Evolutionary conservation across 2,888 invertebrate species (phyloP), one percentile per base, ranked within the genome.

Genomic region (Andrena praecox): DNA sequence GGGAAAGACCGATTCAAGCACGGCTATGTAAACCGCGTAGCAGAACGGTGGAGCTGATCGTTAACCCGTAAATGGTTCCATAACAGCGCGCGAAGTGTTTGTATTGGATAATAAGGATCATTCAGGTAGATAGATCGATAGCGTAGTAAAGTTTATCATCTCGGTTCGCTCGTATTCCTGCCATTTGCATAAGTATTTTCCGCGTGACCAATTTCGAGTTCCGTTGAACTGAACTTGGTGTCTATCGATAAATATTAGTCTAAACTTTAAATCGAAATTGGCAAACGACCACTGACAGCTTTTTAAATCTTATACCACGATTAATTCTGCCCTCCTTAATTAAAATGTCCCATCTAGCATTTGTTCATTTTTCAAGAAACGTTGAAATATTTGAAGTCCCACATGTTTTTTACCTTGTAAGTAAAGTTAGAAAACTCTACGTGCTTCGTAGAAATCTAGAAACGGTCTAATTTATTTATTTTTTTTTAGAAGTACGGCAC

Each of bases 1-100:
- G 78, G 89, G 85, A 91, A 91, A 89, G 86, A 87, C 79, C 85
- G 80, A 87, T 77, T 79, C 78, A 77, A 84, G 85, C 71, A 64
- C 77, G 52, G 76, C 80, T 80, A 66, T 54, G 82, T 82, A 84
- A 83, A 79, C 64, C 35, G 67, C 64, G 73, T 50, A 50, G 29
- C 60, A 59, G 64, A 79, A 29, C 70, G 54, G 76, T 66, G 66
- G 29, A 50, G 52, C 63, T 82, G 77, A 75, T 84, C 86, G 84
- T 86, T 84, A 86, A 75, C 82, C 85, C 84, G 82, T 78, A 85
- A 86, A 87, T 83, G 82, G 78, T 80, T 87, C 78, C 63, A 86
- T 82, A 79, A 86, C 85, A 70, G 68, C 74, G 75, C 29, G 76
- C 68, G 66, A 84, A 68, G 74, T 77, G 74, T 85, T 82, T 85